Base-by-base conservation (phyloP, 1,140 invertebrate species). In the Uloborus diversus region DNA sequence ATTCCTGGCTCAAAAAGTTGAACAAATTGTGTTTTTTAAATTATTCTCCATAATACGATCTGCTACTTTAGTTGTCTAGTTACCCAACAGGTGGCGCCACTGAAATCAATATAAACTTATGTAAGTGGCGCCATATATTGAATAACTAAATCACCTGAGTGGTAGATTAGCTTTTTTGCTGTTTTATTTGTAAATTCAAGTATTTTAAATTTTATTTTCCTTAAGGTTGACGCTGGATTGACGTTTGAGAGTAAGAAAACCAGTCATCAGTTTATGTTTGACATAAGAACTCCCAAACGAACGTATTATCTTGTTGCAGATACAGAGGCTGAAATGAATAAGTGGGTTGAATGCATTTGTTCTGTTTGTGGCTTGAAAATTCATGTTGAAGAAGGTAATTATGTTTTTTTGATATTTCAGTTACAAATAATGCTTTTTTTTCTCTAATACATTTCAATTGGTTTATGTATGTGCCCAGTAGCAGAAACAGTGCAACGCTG, bases 341-440 rank as follows among this genome's bases (percentile, higher is more conserved):
- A 93, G 85, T 98, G 96, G 96, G 95, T 98, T 0, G 92, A 94
- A 84, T 95, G 93, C 82, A 93, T 98, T 76, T 98, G 96, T 86
- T 91, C 93, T 88, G 94, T 96, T 47, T 97, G 95, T 88, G 93
- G 94, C 20, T 88, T 97, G 49, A 93, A 94, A 86, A 91, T 92
- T 2, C 90, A 90, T 37, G 92, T 91, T 32, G 92, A 92, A 83
- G 91, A 93, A 71, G 90, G 78, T 80, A 80, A 23, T 53, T 14
- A 11, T 70, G 5, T 65, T 25, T 28, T 37, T 81, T 30, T 14
- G n/a, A n/a, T n/a, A n/a, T n/a, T n/a, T n/a, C n/a, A n/a, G n/a
- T n/a, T n/a, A n/a, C 4, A 23, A 13, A 33, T 2, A 35, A 56
- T 73, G 71, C 35, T 69, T 75, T 56, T 37, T 66, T 35, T 80